Evolutionary conservation across 2,113 vertebrate species (phyloP).

Genomic region (Dicaeum eximium): DNA sequence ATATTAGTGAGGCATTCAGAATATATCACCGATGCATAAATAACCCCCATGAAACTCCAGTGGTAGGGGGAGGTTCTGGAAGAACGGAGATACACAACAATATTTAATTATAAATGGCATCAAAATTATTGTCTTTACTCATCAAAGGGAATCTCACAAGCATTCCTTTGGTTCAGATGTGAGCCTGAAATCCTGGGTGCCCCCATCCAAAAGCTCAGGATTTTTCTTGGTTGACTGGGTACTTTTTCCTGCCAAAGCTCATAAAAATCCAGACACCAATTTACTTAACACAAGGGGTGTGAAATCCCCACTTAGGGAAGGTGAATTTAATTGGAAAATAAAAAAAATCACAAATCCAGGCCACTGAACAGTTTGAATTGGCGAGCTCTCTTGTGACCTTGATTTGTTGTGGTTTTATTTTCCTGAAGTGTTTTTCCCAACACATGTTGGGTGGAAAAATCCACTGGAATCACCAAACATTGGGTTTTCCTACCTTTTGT

Average conservation of each 20-base stretch:
- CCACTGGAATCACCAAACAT: neutral
- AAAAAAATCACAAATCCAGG: constrained; percentile 35
- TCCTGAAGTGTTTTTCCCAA: neutral
- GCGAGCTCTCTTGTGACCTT: neutral
- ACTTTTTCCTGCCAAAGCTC: constrained; percentile 61
- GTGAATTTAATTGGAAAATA: constrained; percentile 67
- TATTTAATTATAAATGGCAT: constrained; percentile 44
- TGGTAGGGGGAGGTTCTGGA: constrained; percentile 18
- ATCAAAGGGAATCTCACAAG: constrained; percentile 4
- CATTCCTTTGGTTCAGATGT: neutral
- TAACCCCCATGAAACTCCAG: constrained; percentile 20
- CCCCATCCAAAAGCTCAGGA: neutral
- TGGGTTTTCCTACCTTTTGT: neutral
- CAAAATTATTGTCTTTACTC: neutral
- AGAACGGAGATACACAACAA: neutral
- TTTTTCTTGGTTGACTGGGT: constrained; percentile 57
- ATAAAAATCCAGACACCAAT: constrained; percentile 62
- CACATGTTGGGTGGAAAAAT: neutral
- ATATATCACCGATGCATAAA: constrained; percentile 50
- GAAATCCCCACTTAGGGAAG: constrained; percentile 55
- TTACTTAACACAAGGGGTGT: constrained; percentile 62
- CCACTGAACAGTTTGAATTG: constrained; percentile 29
- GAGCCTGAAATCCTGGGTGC: neutral
- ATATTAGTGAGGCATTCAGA: constrained; percentile 33
- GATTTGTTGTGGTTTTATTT: constrained; percentile 5